Evolutionary conservation across 2,797 vertebrate species (phyloP).

Genomic region (Astyanax mexicanus): DNA sequence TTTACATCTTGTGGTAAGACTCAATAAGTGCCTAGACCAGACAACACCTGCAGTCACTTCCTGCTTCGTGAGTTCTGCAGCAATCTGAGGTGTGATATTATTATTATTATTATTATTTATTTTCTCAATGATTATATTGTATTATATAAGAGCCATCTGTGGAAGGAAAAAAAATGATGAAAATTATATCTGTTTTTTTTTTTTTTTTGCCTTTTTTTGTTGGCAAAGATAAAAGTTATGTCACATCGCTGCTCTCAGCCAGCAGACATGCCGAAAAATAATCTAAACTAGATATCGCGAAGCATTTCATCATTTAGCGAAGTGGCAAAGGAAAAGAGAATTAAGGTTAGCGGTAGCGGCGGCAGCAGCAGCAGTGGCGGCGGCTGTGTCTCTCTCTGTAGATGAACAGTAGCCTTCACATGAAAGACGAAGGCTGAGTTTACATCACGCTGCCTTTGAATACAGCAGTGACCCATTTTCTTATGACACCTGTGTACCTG

Average conservation of each 20-base stretch:
- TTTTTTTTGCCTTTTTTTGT: constrained; percentile 39
- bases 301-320: constrained; percentile 45
- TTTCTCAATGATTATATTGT: no score
- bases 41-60: no score
- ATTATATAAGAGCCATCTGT: neutral
- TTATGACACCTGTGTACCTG: constrained; percentile 35
- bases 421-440: constrained; percentile 47
- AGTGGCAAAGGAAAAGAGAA: constrained; percentile 26
- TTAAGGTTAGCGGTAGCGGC: constrained; percentile 11
- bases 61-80: no score
- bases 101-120: no score
- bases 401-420: constrained; percentile 16
- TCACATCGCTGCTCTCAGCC: constrained; percentile 8
- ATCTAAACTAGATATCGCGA: constrained; percentile 20
- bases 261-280: constrained; percentile 12
- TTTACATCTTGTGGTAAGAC: no score
- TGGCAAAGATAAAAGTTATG: constrained; percentile 40
- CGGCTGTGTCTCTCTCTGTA: neutral
- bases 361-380: neutral
- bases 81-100: no score
- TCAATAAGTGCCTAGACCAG: no score
- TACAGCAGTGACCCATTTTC: constrained; percentile 34
- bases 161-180: neutral
- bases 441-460: constrained; percentile 45
- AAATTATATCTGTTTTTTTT: neutral